phyloP scores from a whole-genome alignment of 2,113 vertebrate species.

The Danionella cerebrum region DNA sequence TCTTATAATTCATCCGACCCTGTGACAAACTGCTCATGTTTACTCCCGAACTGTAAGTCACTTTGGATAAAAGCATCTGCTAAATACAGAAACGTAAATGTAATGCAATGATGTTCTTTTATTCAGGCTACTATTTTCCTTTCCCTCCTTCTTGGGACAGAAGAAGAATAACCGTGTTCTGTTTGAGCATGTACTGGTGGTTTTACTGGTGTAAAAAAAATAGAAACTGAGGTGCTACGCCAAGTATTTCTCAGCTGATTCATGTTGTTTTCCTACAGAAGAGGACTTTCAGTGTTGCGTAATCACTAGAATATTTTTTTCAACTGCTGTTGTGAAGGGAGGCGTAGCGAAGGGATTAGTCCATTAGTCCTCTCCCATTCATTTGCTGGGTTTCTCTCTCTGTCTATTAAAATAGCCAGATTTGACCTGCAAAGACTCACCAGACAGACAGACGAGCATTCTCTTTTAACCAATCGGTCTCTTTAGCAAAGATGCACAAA shows the following conservation, averaged over 20 bases:
- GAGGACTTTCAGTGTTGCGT: background rate
- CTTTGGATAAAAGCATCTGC: too few relatives aligned
- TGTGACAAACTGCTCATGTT: too few relatives aligned
- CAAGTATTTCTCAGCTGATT: conserved; percentile 12
- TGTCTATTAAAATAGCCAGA: background rate
- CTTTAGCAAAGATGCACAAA: conserved; percentile 17
- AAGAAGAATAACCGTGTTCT: too few relatives aligned
- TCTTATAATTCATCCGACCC: too few relatives aligned
- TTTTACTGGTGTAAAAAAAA: too few relatives aligned
- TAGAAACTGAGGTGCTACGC: background rate
- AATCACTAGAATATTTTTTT: background rate
- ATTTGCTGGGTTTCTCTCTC: background rate
- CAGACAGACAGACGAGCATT: conserved; percentile 8
- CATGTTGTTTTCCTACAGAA: background rate
- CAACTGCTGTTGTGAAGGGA: background rate
- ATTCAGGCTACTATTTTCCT: too few relatives aligned
- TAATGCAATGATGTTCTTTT: too few relatives aligned
- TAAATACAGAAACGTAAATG: too few relatives aligned
- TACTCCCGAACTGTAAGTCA: too few relatives aligned
- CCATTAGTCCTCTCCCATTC: background rate
- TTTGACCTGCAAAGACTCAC: conserved; percentile 9
- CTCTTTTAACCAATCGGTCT: background rate
- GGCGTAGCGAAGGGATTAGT: background rate
- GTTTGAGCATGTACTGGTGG: too few relatives aligned
- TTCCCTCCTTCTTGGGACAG: too few relatives aligned